Percentiles rank a stretch among this genome's conserved stretches.
phyloP scores from a whole-genome alignment of 92 coral and sea anemone genomes.

The Porites evermanni region DNA sequence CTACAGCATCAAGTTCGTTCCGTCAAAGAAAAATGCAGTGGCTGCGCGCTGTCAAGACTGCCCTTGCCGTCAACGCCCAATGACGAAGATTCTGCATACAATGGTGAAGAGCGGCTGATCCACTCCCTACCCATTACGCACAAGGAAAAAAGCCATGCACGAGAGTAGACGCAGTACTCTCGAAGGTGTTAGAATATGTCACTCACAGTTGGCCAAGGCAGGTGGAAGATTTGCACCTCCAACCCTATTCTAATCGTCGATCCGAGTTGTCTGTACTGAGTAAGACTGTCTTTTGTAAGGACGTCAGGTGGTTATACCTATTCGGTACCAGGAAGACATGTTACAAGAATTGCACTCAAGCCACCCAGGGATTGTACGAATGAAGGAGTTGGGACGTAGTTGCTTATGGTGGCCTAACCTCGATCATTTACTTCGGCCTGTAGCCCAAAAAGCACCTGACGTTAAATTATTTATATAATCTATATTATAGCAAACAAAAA shows the following conservation, averaged over 20 bases:
- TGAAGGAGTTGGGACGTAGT: constrained; percentile 45
- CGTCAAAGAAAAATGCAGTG: constrained; percentile 23
- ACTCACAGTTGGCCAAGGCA: constrained; percentile 33
- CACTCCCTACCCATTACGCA: constrained; percentile 25
- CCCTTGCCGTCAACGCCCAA: constrained; percentile 22
- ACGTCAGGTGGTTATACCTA: no score
- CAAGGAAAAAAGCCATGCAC: constrained; percentile 39
- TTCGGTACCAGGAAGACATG: background rate
- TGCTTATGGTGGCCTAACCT: constrained; percentile 45
- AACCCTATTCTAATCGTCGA: constrained; percentile 29
- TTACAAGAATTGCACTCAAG: constrained; percentile 40
- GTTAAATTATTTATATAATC: no score
- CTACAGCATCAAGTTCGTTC: constrained; percentile 9
- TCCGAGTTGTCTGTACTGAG: constrained; percentile 27
- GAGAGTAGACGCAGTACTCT: constrained; percentile 34
- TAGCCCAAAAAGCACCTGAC: no score
- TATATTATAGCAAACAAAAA: no score
- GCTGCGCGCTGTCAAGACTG: constrained; percentile 46
- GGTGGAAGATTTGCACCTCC: constrained; percentile 8
- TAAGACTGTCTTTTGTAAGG: constrained; percentile 41
- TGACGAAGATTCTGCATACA: constrained; percentile 1
- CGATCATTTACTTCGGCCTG: background rate
- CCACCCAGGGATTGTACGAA: constrained; percentile 46
- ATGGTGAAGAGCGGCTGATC: constrained; percentile 10
- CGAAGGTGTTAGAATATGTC: constrained; percentile 28